Evolutionary conservation across 2,797 vertebrate genomes (phyloP).

Genomic region (Poeciliopsis turneri): DNA sequence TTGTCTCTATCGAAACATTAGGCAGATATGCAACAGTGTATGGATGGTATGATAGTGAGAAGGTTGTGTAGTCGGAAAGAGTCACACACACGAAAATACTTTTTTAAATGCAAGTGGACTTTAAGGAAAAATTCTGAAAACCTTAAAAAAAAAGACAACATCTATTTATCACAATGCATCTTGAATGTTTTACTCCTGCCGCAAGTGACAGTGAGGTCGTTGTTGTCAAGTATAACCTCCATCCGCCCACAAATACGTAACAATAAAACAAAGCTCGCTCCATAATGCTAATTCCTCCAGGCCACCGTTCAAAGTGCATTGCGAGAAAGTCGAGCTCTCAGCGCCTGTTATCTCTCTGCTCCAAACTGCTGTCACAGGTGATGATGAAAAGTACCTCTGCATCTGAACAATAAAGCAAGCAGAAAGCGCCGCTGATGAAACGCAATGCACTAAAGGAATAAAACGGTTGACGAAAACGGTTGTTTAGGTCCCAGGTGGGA

Average conservation of each 20-base stretch:
- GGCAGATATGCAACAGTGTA: not conserved
- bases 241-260: not conserved
- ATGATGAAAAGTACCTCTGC: constrained; percentile 55
- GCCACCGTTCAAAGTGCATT: not conserved
- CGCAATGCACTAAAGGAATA: constrained; percentile 55
- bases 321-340: not conserved
- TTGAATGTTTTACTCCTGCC: not conserved
- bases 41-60: not conserved
- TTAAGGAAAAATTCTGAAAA: not conserved
- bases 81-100: not conserved
- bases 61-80: not conserved
- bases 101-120: not conserved
- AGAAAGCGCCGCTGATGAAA: constrained; percentile 63
- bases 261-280: not conserved
- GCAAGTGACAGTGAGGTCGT: not conserved
- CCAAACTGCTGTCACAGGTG: constrained; percentile 58
- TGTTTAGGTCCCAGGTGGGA: constrained; percentile 60
- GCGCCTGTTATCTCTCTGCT: constrained; percentile 37
- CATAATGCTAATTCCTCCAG: constrained; percentile 13
- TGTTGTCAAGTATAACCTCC: constrained; percentile 1
- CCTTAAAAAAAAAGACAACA: not conserved
- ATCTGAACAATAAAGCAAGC: constrained; percentile 65
- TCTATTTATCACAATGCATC: not conserved
- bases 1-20: not conserved
- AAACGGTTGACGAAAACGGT: constrained; percentile 43